These are phyloP conservation scores for Burhinus bistriatus DNA, from an alignment of 2,113 vertebrate species.

Conservation along the genomic window DNA sequence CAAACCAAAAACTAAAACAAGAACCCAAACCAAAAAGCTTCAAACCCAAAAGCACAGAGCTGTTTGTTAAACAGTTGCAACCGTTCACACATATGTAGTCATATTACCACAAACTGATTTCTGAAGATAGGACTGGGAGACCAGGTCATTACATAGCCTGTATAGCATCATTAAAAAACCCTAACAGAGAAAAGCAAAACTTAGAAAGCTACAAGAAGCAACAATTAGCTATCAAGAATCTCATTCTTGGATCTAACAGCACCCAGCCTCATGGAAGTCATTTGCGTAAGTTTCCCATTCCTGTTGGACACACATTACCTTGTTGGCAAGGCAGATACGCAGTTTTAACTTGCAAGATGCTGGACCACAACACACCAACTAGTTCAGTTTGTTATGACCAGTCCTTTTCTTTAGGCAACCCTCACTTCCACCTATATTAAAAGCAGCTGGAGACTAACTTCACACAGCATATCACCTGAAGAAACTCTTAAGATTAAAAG, in stretches of 20 bases:
- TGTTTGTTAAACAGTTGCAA: not conserved
- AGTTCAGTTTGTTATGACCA: not conserved
- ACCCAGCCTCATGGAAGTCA: not conserved
- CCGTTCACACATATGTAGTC: not conserved
- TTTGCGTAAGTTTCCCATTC: not conserved
- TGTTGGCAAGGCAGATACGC: rapidly evolving
- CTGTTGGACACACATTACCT: not conserved
- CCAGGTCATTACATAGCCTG: not conserved
- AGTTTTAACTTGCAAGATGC: not conserved
- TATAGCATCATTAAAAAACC: not conserved
- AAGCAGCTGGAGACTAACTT: not conserved
- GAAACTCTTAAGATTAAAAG: not conserved
- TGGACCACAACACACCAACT: not conserved
- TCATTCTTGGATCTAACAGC: not conserved
- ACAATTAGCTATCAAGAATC: not conserved
- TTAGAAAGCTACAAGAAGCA: not conserved
- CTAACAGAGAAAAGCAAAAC: not conserved
- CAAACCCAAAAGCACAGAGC: not conserved
- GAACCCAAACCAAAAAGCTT: not conserved
- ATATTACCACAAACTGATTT: not conserved
- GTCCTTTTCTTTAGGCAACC: not conserved
- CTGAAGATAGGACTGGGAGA: not conserved
- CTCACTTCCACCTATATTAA: not conserved
- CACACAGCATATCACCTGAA: not conserved
- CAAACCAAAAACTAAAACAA: not conserved